Percentiles rank a stretch among this genome's conserved stretches.
Conservation (phyloP, 2,888 invertebrate genomes). For the Lathronympha strigana region DNA sequence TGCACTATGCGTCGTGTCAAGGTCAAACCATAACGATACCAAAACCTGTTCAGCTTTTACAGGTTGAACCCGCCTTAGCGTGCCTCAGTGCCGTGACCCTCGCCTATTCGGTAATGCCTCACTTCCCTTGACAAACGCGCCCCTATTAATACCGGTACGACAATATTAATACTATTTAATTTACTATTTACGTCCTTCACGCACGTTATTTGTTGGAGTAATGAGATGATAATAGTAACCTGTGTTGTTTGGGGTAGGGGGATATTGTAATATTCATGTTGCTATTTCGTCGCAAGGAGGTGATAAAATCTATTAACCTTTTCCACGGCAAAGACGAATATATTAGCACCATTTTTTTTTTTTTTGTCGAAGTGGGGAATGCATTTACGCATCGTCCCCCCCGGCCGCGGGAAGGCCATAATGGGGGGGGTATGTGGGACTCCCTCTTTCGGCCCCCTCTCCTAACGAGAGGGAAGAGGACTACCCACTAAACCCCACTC, state of each 20-base stretch:
- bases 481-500: no score
- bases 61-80: constrained; percentile 44
- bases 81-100: constrained; percentile 50
- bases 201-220: constrained; percentile 13
- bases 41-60: no score
- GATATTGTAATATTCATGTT: neutral
- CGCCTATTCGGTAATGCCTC: constrained; percentile 52
- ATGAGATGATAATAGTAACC: constrained; percentile 18
- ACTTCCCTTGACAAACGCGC: constrained; percentile 56
- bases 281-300: neutral
- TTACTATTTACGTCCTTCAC: constrained; percentile 21
- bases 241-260: neutral
- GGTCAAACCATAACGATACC: no score
- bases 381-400: no score
- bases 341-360: no score
- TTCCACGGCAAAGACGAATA: no score
- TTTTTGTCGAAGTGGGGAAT: no score
- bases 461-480: no score
- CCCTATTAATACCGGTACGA: constrained; percentile 27
- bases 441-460: no score
- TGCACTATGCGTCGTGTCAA: no score
- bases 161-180: neutral
- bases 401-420: no score
- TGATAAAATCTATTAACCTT: constrained; percentile 2
- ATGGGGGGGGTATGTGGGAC: no score